Base-by-base conservation (phyloP, 2,888 invertebrate species). In the Sycophila texana region DNA sequence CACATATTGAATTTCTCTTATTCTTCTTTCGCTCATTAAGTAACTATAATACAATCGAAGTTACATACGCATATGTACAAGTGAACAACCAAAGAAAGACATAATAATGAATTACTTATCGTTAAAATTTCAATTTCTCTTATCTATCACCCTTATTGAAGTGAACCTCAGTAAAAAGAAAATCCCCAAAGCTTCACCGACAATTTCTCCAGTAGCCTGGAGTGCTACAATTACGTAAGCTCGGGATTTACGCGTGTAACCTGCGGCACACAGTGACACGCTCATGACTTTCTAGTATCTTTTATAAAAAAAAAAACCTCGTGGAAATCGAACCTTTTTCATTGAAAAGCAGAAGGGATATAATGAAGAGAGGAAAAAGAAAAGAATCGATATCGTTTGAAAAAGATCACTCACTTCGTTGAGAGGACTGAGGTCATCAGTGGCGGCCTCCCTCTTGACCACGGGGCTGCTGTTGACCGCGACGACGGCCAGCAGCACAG, bases 351-450 rank as follows among this genome's bases (percentile, higher is more conserved):
- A 53, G 26, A 68, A 20, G 14, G 49, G 47, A 53, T 12, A 18
- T 47, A 39, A 26, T 26, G 47, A 3, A 20, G 5, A 65, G 14
- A 18, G 22, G 20, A 70, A 5, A 18, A 18, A 57, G 7, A 63
- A 47, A 39, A 61, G n/a, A 16, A 55, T 16, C 51, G 16, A 22
- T 26, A 39, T 39, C 13, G 18, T 20, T 51, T 4, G 16, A 1
- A 13, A 20, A 20, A 68, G 58, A 86, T n/a, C n/a, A n/a, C 89
- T 90, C 84, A 90, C 90, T 86, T 90, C 90, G 83, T 90, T 90
- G 47, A 89, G 77, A 5, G 90, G 89, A 74, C 85, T 88, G 74
- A 89, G 84, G 67, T 90, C 89, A 4, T 88, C 86, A 58, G 86
- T 86, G 26, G 86, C 86, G 22, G 85, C 80, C 70, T 87, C 88